Evolutionary conservation across 2,113 vertebrate genomes (phyloP).

Genomic region (Chamaetylas fuelleborni): DNA sequence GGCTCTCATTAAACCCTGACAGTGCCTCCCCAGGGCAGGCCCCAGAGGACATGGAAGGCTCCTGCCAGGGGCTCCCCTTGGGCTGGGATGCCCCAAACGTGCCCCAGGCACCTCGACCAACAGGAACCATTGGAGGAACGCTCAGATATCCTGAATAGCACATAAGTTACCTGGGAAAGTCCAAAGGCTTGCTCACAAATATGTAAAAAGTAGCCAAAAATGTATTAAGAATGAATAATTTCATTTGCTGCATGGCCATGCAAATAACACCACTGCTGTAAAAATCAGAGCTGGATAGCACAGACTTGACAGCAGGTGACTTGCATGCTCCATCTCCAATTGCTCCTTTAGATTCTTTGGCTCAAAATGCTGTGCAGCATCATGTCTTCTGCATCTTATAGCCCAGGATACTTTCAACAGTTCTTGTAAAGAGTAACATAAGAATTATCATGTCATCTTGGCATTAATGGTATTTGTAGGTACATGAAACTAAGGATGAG

Average conservation of each 20-base stretch:
- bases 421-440: not conserved
- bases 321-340: not conserved
- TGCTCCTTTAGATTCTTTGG: not conserved
- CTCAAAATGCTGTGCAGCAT: not conserved
- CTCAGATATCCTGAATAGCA: not conserved
- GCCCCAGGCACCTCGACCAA: not conserved
- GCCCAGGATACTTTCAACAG: not conserved
- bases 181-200: not conserved
- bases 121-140: not conserved
- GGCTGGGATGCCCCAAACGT: fast-evolving
- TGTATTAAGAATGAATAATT: not conserved
- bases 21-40: not conserved
- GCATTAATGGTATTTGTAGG: not conserved
- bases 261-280: not conserved
- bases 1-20: fast-evolving
- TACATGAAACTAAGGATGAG: slow-evolving; percentile 12
- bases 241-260: not conserved
- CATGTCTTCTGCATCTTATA: not conserved
- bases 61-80: not conserved
- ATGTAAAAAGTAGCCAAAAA: not conserved
- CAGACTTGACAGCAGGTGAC: not conserved
- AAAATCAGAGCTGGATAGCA: not conserved
- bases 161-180: fast-evolving
- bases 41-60: not conserved
- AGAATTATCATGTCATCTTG: not conserved